A percentile compares a stretch with the other conserved stretches of the same genome.
Evolutionary conservation across 2,888 invertebrate species (phyloP).

Genomic region (Galerucella nymphaeae): DNA sequence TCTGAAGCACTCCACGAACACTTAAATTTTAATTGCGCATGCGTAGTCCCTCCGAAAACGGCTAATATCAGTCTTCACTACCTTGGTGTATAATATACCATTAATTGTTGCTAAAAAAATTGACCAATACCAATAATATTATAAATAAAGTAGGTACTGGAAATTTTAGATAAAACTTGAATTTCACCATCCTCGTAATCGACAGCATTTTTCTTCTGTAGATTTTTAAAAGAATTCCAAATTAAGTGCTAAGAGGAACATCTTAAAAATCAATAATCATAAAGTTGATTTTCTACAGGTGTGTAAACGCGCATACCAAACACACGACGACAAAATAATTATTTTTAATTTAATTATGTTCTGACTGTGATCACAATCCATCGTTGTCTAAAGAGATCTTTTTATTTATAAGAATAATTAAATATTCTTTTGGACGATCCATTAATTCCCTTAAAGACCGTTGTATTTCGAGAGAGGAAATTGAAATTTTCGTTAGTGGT

Average conservation of each 20-base stretch:
- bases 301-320: background rate
- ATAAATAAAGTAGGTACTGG: no score
- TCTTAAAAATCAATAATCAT: background rate
- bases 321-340: background rate
- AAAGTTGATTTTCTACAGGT: background rate
- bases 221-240: background rate
- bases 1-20: no score
- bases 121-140: no score
- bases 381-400: slow-evolving; percentile 3
- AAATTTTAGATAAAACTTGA: no score
- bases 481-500: slow-evolving; percentile 23
- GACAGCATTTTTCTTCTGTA: background rate
- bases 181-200: background rate
- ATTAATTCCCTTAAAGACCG: slow-evolving; percentile 15
- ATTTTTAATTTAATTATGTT: background rate
- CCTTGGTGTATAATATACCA: no score
- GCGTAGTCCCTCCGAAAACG: no score
- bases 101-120: no score
- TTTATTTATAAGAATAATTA: slow-evolving; percentile 7
- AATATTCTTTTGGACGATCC: background rate
- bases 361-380: background rate
- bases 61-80: no score
- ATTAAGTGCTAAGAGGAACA: background rate
- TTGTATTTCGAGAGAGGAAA: slow-evolving; percentile 20
- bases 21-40: no score